Percentiles rank a stretch among this genome's conserved stretches.
Conservation (phyloP, 2,113 vertebrate species). For the Spilogale gracilis region DNA sequence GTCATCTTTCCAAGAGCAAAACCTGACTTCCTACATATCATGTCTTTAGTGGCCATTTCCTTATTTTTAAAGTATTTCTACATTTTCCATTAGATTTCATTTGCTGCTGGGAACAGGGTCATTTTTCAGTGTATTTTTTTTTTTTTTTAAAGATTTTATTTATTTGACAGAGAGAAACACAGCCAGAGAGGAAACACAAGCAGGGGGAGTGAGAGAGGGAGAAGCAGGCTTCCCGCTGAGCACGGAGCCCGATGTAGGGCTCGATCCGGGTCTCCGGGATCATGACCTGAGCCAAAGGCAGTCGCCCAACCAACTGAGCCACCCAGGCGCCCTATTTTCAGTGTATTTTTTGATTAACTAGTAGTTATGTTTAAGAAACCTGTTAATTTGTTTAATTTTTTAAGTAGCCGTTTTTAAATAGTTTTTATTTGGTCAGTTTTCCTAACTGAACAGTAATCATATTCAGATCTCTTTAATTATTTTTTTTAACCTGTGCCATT, state of each 20-base stretch:
- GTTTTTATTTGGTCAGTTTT: neutral
- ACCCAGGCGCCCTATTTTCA: neutral
- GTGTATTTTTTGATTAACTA: neutral
- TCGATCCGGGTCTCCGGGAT: no score
- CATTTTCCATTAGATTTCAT: neutral
- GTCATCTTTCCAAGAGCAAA: neutral
- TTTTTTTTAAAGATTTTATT: no score
- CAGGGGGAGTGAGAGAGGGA: no score
- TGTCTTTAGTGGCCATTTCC: neutral
- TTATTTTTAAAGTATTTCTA: neutral
- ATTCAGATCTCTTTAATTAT: neutral
- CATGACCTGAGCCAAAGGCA: no score
- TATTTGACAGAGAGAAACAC: no score
- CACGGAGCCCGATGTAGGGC: no score
- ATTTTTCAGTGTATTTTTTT: neutral
- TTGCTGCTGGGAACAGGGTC: neutral
- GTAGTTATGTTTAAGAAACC: neutral
- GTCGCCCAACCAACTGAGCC: no score
- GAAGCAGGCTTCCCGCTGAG: no score
- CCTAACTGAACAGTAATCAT: neutral
- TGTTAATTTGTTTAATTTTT: constrained; percentile 22
- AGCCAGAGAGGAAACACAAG: no score
- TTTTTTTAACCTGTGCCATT: neutral
- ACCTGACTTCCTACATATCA: neutral
- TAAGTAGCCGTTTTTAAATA: neutral